These are phyloP conservation scores for Rosalia funebris DNA, from an alignment of 2,888 invertebrate species.

Conservation along the genomic window DNA sequence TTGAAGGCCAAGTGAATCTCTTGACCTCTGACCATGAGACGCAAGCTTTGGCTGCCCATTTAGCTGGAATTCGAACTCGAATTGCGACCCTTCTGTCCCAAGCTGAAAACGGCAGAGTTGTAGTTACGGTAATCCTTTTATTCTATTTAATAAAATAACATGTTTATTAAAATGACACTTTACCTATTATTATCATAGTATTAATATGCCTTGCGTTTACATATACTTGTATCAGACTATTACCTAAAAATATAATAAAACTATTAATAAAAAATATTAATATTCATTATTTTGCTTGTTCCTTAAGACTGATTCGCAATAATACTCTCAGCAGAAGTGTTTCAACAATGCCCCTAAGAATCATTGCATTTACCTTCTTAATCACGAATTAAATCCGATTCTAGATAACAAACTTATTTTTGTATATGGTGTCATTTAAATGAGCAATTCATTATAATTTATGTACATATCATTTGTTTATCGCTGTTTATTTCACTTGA, in stretches of 20 bases:
- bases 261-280: too few relatives aligned
- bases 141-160: background rate
- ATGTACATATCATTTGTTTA: slow-evolving; percentile 9
- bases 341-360: too few relatives aligned
- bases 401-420: slow-evolving; percentile 4
- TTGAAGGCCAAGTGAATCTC: slow-evolving; percentile 72
- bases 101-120: slow-evolving; percentile 72
- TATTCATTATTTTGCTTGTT: too few relatives aligned
- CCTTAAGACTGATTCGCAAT: too few relatives aligned
- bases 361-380: too few relatives aligned
- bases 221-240: too few relatives aligned
- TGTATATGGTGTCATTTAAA: background rate
- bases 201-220: too few relatives aligned
- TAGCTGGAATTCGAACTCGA: slow-evolving; percentile 71
- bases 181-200: too few relatives aligned
- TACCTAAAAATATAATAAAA: too few relatives aligned
- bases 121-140: slow-evolving; percentile 56
- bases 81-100: slow-evolving; percentile 75
- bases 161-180: too few relatives aligned
- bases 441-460: slow-evolving; percentile 9
- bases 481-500: background rate
- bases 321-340: too few relatives aligned
- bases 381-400: background rate
- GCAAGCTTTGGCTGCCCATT: slow-evolving; percentile 67
- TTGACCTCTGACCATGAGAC: slow-evolving; percentile 75